A percentile compares a stretch with the other conserved stretches of the same genome.
These are phyloP conservation scores for Lerema accius DNA, from an alignment of 1,140 invertebrate species.

Conservation along the genomic window DNA sequence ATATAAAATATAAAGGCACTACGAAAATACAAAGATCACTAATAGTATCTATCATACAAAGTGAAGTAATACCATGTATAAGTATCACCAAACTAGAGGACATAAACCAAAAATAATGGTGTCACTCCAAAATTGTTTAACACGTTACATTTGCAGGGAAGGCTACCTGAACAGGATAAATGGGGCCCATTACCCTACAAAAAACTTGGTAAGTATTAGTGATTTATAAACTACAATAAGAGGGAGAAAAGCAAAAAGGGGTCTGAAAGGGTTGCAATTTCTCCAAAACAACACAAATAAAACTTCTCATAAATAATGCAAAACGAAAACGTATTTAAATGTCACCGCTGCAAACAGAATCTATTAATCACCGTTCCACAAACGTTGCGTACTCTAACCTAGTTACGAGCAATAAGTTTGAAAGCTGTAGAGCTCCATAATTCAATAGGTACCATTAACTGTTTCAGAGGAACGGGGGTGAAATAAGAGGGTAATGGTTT, in stretches of 20 bases:
- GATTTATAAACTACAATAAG: no score
- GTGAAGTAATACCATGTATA: no score
- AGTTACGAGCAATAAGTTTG: conserved; percentile 29
- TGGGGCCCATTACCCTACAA: neutral
- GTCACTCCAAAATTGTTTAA: no score
- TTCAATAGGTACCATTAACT: conserved; percentile 27
- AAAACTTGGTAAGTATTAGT: neutral
- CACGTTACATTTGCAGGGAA: no score
- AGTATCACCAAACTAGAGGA: no score
- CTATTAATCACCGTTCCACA: conserved; percentile 27
- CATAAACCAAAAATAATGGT: no score
- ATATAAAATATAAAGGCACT: no score
- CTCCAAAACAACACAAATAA: neutral
- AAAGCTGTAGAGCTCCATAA: conserved; percentile 24
- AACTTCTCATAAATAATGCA: conserved; percentile 18
- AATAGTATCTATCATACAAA: no score
- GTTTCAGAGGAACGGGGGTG: conserved; percentile 21
- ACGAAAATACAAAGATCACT: no score
- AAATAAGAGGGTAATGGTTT: conserved; percentile 27
- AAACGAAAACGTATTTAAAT: conserved; percentile 30
- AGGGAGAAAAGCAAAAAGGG: neutral
- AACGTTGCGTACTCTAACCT: conserved; percentile 32
- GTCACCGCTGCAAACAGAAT: conserved; percentile 27
- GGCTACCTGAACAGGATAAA: neutral
- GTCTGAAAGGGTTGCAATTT: neutral